Evolutionary conservation across 2,888 invertebrate genomes (phyloP).

Genomic region (Pasiphila rectangulata): DNA sequence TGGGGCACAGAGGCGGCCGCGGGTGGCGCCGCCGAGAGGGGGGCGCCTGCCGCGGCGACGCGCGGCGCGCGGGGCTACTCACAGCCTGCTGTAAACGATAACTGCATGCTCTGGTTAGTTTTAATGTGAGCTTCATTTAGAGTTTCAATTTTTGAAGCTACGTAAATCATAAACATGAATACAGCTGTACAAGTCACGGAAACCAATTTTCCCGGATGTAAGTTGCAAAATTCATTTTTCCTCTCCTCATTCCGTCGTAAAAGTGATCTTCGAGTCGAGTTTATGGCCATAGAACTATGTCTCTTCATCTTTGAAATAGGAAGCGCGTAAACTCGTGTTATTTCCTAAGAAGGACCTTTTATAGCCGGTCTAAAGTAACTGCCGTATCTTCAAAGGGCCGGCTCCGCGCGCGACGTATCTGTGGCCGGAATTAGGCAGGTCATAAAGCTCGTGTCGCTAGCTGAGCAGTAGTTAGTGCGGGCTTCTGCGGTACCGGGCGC

Average conservation of each 20-base stretch:
- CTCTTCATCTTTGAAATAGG: conserved; percentile 21
- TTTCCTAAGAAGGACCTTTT: conserved; percentile 8
- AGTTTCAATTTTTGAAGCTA: too few species aligned
- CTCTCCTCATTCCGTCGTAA: conserved; percentile 3
- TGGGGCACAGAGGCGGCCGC: too few species aligned
- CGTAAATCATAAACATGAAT: too few species aligned
- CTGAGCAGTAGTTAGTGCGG: conserved; percentile 2
- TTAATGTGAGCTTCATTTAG: too few species aligned
- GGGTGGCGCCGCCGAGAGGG: too few species aligned
- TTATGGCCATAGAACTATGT: conserved; percentile 11
- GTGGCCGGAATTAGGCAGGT: conserved; percentile 11
- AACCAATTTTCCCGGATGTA: too few species aligned
- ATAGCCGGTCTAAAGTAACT: conserved; percentile 6
- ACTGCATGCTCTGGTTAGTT: too few species aligned
- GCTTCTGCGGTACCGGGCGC: not conserved
- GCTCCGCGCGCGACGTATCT: not conserved
- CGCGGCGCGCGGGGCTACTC: too few species aligned
- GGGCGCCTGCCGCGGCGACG: too few species aligned
- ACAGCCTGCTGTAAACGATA: too few species aligned
- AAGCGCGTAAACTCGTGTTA: conserved; percentile 19
- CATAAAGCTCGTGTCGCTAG: conserved; percentile 17
- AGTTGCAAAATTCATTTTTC: too few species aligned
- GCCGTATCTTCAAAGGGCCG: conserved; percentile 9
- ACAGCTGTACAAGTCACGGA: too few species aligned
- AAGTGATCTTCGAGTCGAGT: conserved; percentile 13